These are phyloP conservation scores for Lasioglossum lativentre DNA, from an alignment of 2,888 invertebrate genomes.

Conservation along the genomic window DNA sequence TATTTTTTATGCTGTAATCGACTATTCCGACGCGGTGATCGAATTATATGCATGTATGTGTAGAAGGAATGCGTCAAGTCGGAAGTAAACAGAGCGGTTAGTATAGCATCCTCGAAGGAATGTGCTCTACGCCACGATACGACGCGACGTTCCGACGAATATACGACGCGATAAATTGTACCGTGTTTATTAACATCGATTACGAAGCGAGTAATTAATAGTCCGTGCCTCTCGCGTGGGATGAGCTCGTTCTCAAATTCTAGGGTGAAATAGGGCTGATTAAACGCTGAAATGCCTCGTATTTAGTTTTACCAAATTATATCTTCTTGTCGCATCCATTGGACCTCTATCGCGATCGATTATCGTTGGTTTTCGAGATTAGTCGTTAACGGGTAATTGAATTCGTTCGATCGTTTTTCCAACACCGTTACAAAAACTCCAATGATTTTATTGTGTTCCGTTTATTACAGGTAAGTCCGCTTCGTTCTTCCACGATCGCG, in stretches of 20 bases:
- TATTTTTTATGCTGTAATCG: background rate
- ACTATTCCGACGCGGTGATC: background rate
- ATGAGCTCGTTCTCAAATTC: background rate
- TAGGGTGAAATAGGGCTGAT: background rate
- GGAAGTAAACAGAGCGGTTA: slow-evolving; percentile 22
- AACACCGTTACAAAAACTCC: background rate
- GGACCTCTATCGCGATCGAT: background rate
- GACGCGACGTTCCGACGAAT: slow-evolving; percentile 20
- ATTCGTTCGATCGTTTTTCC: background rate
- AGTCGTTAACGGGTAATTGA: background rate
- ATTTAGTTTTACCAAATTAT: background rate
- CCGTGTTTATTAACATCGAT: slow-evolving; percentile 72
- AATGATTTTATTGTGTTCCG: slow-evolving; percentile 48
- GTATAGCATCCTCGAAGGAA: slow-evolving; percentile 26
- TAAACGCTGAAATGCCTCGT: background rate
- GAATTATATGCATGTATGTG: too few relatives aligned
- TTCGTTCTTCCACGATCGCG: slow-evolving; percentile 11
- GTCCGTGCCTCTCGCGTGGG: slow-evolving; percentile 32
- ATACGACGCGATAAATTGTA: slow-evolving; percentile 50
- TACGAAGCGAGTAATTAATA: slow-evolving; percentile 68
- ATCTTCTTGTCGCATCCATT: background rate
- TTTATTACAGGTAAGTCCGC: slow-evolving; percentile 70
- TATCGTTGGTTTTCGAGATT: too few relatives aligned
- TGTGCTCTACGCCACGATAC: slow-evolving; percentile 9
- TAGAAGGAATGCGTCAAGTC: slow-evolving; percentile 40